phyloP scores from a whole-genome alignment of 2,113 vertebrate genomes.

The Sander lucioperca region DNA sequence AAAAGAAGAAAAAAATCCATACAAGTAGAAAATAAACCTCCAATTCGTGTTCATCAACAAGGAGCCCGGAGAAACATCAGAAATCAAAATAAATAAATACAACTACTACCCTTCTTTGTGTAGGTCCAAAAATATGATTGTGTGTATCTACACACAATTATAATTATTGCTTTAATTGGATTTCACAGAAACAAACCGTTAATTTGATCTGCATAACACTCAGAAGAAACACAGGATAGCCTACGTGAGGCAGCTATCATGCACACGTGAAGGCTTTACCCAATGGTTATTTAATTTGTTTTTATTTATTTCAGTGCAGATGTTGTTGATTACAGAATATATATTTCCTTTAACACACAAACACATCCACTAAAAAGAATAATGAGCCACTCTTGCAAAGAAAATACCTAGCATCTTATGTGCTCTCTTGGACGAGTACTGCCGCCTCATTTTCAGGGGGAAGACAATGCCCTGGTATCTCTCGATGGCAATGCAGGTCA shows the following conservation, averaged over 20 bases:
- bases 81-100: no score
- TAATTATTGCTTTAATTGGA: not conserved
- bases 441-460: constrained; percentile 86
- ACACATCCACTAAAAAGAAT: not conserved
- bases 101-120: no score
- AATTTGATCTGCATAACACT: not conserved
- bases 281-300: not conserved
- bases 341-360: not conserved
- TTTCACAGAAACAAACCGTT: not conserved
- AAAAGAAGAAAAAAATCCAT: no score
- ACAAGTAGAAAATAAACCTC: no score
- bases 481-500: constrained; percentile 89
- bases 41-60: no score
- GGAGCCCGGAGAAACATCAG: no score
- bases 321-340: not conserved
- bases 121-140: no score
- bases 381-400: not conserved
- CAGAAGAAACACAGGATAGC: not conserved
- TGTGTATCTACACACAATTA: not conserved
- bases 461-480: constrained; percentile 89
- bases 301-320: no score
- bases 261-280: not conserved
- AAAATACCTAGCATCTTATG: constrained; percentile 86
- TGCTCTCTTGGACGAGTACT: constrained; percentile 84
- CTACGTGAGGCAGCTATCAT: not conserved